Conservation (phyloP, 2,113 vertebrate species). For the Spheniscus mendiculus region DNA sequence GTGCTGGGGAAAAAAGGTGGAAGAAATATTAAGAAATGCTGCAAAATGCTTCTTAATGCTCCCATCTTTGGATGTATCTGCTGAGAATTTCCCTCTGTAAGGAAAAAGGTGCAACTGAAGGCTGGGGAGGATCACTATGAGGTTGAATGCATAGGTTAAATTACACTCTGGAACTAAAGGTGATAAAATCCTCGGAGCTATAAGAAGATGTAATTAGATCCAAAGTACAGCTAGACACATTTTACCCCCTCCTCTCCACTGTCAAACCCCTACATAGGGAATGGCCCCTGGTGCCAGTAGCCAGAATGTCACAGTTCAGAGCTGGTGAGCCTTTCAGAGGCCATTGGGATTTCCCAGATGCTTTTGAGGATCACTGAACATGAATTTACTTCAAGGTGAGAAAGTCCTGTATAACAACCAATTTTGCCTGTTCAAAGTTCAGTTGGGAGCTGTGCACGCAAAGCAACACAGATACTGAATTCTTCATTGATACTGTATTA, state of each 20-base stretch:
- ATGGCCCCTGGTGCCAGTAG: neutral
- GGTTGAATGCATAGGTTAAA: slow-evolving; percentile 22
- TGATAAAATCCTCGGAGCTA: slow-evolving; percentile 53
- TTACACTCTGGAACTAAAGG: slow-evolving; percentile 57
- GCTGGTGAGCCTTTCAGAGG: neutral
- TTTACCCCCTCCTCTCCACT: neutral
- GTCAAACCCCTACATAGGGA: neutral
- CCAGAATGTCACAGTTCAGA: slow-evolving; percentile 40
- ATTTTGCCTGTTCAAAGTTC: slow-evolving; percentile 9
- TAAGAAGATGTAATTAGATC: slow-evolving; percentile 55
- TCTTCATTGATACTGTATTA: slow-evolving; percentile 55
- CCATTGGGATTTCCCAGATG: neutral
- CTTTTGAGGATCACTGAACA: neutral
- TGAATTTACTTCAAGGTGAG: neutral
- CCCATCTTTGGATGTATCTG: neutral
- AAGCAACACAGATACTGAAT: slow-evolving; percentile 36
- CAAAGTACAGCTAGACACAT: neutral
- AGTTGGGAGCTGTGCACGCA: neutral
- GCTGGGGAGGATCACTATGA: neutral
- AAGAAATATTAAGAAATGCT: neutral
- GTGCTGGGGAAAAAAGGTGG: neutral
- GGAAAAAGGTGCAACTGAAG: neutral
- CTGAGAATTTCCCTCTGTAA: neutral
- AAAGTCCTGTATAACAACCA: neutral
- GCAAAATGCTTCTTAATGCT: neutral